These are phyloP conservation scores for Chascanopsetta lugubris DNA, from an alignment of 2,113 vertebrate genomes.

Conservation along the genomic window DNA sequence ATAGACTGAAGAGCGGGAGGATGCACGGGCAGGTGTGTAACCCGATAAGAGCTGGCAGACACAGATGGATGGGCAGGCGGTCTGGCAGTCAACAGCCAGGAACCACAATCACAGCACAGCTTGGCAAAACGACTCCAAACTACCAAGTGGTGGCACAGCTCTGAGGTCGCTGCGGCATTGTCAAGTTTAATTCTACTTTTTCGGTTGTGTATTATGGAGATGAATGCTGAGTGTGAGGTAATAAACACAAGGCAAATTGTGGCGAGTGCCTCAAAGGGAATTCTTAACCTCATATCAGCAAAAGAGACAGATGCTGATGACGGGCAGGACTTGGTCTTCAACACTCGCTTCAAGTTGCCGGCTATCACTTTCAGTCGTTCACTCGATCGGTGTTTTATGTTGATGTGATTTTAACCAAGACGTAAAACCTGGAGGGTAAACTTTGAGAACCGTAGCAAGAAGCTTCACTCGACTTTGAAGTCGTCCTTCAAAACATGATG, in stretches of 20 bases:
- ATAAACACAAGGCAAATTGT: background rate
- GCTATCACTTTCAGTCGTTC: background rate
- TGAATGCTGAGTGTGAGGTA: background rate
- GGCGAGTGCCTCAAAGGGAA: background rate
- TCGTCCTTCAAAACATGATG: background rate
- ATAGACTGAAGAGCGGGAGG: background rate
- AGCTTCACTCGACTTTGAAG: background rate
- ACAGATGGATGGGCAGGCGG: constrained; percentile 11
- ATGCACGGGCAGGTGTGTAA: constrained; percentile 8
- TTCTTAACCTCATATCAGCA: constrained; percentile 7
- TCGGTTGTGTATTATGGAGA: constrained; percentile 4
- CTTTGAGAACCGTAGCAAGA: constrained; percentile 2
- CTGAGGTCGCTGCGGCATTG: constrained; percentile 3
- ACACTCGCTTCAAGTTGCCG: background rate
- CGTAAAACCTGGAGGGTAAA: constrained; percentile 4
- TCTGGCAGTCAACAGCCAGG: constrained; percentile 6
- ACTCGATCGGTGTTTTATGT: background rate
- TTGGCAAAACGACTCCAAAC: constrained; percentile 16
- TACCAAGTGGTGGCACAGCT: background rate
- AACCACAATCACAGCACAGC: constrained; percentile 1
- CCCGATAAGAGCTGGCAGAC: constrained; percentile 16
- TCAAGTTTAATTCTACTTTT: constrained; percentile 19
- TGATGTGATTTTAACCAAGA: constrained; percentile 1
- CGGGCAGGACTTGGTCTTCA: constrained; percentile 26
- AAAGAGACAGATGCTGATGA: constrained; percentile 26